Evolutionary conservation across 2,113 vertebrate genomes (phyloP).

Genomic region (Gnathonemus longibarbis): DNA sequence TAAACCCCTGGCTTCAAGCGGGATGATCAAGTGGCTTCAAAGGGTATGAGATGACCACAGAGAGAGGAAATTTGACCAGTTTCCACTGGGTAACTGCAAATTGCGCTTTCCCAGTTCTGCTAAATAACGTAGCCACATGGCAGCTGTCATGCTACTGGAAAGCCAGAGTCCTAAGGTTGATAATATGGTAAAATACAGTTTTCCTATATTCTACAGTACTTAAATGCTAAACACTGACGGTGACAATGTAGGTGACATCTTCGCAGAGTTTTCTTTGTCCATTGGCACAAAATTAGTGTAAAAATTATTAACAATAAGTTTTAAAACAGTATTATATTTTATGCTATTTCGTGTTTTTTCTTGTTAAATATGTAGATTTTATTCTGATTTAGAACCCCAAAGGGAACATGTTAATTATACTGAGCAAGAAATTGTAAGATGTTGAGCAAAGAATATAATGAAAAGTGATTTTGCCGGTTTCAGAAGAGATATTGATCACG

Average conservation of each 20-base stretch:
- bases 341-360: not conserved
- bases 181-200: not conserved
- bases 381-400: not conserved
- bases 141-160: not conserved
- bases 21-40: not conserved
- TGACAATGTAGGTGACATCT: not conserved
- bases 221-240: not conserved
- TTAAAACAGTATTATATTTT: not conserved
- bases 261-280: not conserved
- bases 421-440: not conserved
- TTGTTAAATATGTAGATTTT: not conserved
- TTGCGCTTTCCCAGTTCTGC: not conserved
- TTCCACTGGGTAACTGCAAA: not conserved
- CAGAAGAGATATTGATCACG: not conserved
- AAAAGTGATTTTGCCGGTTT: not conserved
- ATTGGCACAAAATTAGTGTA: not conserved
- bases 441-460: not conserved
- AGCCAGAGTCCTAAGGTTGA: not conserved
- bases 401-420: not conserved
- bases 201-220: not conserved
- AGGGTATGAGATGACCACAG: not conserved
- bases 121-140: not conserved
- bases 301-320: not conserved
- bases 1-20: not conserved
- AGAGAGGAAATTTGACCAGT: not conserved